These are phyloP conservation scores for Nixonia krombeini DNA, from an alignment of 1,140 invertebrate species.

Conservation along the genomic window DNA sequence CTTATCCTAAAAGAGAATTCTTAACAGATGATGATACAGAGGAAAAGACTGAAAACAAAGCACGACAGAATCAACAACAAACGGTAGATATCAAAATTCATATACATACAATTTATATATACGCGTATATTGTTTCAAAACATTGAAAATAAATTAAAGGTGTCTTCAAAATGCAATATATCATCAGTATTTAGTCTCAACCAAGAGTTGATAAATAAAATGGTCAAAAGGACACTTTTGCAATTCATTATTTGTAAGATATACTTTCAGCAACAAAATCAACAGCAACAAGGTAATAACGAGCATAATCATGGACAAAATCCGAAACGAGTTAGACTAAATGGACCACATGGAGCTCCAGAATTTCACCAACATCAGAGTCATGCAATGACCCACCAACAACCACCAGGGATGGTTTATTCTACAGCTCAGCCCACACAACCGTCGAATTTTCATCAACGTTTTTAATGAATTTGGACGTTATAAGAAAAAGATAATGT, in stretches of 20 bases:
- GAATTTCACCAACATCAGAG: conserved; percentile 70
- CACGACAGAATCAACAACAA: conserved; percentile 83
- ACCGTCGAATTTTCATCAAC: conserved; percentile 68
- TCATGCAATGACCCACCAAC: conserved; percentile 69
- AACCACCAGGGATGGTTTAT: conserved; percentile 69
- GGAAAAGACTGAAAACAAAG: conserved; percentile 91
- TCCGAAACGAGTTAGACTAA: conserved; percentile 72
- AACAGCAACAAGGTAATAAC: conserved; percentile 69
- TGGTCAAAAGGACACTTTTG: too few species aligned
- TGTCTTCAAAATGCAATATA: background rate
- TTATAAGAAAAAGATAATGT: too few species aligned
- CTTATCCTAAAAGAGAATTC: conserved; percentile 98
- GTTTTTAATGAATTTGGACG: conserved; percentile 51
- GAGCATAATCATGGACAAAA: conserved; percentile 72
- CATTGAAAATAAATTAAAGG: conserved; percentile 22
- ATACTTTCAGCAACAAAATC: conserved; percentile 68
- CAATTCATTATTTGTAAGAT: too few species aligned
- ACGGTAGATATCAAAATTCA: conserved; percentile 54
- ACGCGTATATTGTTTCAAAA: too few species aligned
- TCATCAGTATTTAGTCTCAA: too few species aligned
- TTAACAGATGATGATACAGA: conserved; percentile 98
- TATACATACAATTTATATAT: too few species aligned
- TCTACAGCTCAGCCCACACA: conserved; percentile 67
- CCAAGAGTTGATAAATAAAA: too few species aligned
- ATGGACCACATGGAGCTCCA: conserved; percentile 70